Evolutionary conservation across 2,888 invertebrate species (phyloP), one percentile per base, ranked within the genome.

Genomic region (Lycia hirtaria): DNA sequence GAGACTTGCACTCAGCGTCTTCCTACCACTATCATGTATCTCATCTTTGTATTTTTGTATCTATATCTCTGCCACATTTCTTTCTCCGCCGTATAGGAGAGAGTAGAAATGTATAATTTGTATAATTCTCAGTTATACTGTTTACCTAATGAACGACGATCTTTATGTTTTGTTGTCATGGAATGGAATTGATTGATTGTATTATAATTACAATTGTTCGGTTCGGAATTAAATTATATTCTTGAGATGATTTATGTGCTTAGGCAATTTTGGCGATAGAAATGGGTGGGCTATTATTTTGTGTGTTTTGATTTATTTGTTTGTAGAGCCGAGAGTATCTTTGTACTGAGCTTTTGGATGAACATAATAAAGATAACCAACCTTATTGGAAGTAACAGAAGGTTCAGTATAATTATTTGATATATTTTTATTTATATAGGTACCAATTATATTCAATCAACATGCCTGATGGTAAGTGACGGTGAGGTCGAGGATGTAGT

Each of bases 81-180:
- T 17, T 26, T 7, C 15, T 28, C 26, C 1, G 6, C 4, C 32
- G 4, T 9, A 22, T 0, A 35, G 35, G 72, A 41, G 52, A 54
- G 55, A 57, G 48, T 58, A 53, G 48, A 65, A 57, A 73, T 71
- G 73, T 70, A 71, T 82, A 79, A 82, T 81, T 78, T 71, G 73
- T 70, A 71, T 82, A 79, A 82, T 81, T 78, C 75, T 80, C 76
- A 70, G 67, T 62, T 59, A 64, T 66, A 64, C 56, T 66, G 72
- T 71, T 73, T 75, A 64, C 57, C 54, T 77, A 76, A 78, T 80
- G 70, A 76, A 69, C 19, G 47, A 58, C 58, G 55, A 60, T 59
- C 59, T 69, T 80, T 78, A 80, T 67, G 75, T 63, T 56, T 48
- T 52, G 22, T 71, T 73, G 73, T 69, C 79, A 76, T 81, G 77